Conservation (phyloP, 2,888 invertebrate genomes). For the Megaustenia siamemsis region DNA sequence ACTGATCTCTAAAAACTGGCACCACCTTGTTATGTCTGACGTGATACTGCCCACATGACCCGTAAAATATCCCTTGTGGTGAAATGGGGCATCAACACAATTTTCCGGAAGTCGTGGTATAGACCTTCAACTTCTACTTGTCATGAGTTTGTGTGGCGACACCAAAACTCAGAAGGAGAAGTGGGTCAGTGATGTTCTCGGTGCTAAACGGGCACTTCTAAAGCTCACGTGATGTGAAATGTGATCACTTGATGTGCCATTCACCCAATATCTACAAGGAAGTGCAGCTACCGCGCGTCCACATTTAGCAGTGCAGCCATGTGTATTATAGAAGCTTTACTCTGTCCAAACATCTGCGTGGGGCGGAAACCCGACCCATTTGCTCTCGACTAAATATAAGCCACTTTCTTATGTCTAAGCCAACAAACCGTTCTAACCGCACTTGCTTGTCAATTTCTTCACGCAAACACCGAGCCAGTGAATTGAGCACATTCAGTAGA, state of each 20-base stretch:
- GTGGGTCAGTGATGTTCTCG: not conserved
- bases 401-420: not conserved
- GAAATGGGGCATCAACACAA: too few relatives aligned
- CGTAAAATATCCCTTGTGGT: too few relatives aligned
- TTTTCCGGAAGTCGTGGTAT: too few relatives aligned
- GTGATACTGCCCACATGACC: too few relatives aligned
- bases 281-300: too few relatives aligned
- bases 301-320: not conserved
- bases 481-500: not conserved
- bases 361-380: not conserved
- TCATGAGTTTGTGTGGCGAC: too few relatives aligned
- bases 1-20: too few relatives aligned
- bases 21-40: too few relatives aligned
- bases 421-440: not conserved
- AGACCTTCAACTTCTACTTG: too few relatives aligned
- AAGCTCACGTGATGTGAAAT: not conserved
- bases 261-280: not conserved
- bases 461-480: not conserved
- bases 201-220: not conserved
- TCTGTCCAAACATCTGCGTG: not conserved
- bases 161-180: too few relatives aligned
- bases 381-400: not conserved
- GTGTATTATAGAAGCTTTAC: not conserved
- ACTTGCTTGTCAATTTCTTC: not conserved
- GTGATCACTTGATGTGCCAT: not conserved